Evolutionary conservation across 2,797 vertebrate species (phyloP), one percentile per base, ranked within the genome.

Genomic region (Clamator glandarius): DNA sequence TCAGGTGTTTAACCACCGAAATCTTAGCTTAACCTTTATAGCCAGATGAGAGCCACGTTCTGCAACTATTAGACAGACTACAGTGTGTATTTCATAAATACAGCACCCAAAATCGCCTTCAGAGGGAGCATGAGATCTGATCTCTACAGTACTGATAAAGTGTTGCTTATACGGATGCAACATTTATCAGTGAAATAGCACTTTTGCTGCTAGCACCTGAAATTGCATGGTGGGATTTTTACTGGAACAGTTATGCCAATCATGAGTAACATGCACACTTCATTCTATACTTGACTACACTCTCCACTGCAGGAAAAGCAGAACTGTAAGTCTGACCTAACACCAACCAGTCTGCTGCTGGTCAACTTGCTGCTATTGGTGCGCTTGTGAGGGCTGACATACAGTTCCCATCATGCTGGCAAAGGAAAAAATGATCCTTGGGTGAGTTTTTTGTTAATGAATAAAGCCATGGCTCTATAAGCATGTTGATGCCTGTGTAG

Each of bases 401-500:
- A 26, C 46, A 24, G 46, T 24, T 48, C 46, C 26, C 68, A 73
- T 35, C 12, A 1, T 2, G 36, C 73, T 2, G 58, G 36, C 64
- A 84, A 70, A 69, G 33, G 20, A 9, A 57, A 82, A 83, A 86
- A 83, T 44, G 74, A 75, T 12, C 11, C 9, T 15, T n/a, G 50
- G 14, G 36, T 35, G 23, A 23, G 3, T 51, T 80, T 87, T n/a
- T 73, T 77, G 17, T 36, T 39, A 5, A 52, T 1, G 6, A 77
- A 88, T 33, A 79, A 88, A 90, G 78, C 62, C 35, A 26, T 24
- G 4, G 5, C 23, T 83, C 46, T 39, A 31, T 14, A 68, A 68
- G 80, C 0, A 0, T 5, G 26, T 39, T 64, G 28, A 48, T 67
- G 33, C 31, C 25, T 59, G 10, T 10, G 13, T 23, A 72, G 4